Conservation (phyloP, 2,113 vertebrate species). For the Lepus europaeus region DNA sequence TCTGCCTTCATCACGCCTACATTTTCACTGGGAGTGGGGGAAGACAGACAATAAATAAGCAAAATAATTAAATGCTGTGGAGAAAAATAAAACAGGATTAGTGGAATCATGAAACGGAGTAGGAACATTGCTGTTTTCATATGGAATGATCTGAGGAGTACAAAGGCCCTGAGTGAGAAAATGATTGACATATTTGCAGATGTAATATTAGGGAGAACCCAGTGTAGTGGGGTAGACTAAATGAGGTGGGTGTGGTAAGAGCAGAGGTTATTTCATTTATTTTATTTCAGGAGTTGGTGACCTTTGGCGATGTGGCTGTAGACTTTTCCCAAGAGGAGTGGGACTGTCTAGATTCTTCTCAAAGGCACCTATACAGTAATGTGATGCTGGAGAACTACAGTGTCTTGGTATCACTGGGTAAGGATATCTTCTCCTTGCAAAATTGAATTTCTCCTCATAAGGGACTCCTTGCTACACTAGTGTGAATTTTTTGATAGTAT, state of each 20-base stretch:
- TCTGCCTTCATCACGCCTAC: background rate
- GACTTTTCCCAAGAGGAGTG: conserved; percentile 81
- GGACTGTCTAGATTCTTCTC: conserved; percentile 76
- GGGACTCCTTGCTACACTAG: background rate
- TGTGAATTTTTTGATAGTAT: conserved; percentile 34
- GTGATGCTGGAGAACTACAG: conserved; percentile 82
- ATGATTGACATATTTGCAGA: background rate
- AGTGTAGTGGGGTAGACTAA: background rate
- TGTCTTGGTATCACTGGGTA: conserved; percentile 80
- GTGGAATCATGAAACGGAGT: background rate
- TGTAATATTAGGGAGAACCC: background rate
- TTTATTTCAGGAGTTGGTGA: conserved; percentile 70
- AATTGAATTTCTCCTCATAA: background rate
- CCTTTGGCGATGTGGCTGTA: conserved; percentile 80
- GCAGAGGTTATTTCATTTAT: conserved; percentile 10
- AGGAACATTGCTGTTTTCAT: background rate
- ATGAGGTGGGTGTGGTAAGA: background rate
- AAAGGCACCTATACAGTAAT: conserved; percentile 77
- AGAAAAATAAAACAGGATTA: background rate
- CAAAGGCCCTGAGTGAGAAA: background rate
- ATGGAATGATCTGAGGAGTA: background rate
- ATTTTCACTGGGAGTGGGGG: background rate
- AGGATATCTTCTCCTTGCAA: conserved; percentile 38
- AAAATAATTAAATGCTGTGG: conserved; percentile 22
- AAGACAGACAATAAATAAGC: background rate